A percentile compares a stretch with the other conserved stretches of the same genome.
phyloP scores from a whole-genome alignment of 1,140 invertebrate genomes.

The Trissolcus basalis region DNA sequence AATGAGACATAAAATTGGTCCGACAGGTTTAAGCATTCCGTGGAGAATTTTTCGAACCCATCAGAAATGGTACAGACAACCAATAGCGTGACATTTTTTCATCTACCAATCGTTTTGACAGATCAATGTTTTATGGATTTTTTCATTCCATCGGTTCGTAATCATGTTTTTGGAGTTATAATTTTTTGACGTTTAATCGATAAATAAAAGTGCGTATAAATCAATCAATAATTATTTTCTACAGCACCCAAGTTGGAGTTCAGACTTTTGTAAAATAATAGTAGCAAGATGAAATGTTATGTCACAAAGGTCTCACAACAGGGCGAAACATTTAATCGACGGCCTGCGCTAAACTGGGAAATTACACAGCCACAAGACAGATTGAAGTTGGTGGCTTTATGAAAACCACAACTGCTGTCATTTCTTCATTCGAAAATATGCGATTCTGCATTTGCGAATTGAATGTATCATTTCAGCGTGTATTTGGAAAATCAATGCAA shows the following conservation, averaged over 20 bases:
- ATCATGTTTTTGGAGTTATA: neutral
- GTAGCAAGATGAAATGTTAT: no score
- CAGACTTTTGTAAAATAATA: no score
- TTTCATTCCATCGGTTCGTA: neutral
- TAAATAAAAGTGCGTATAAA: neutral
- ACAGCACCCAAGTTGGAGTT: no score
- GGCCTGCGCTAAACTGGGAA: constrained; percentile 32
- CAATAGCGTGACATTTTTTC: neutral
- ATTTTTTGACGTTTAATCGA: no score
- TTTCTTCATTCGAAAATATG: constrained; percentile 41
- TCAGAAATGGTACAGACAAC: neutral
- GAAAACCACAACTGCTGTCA: constrained; percentile 38
- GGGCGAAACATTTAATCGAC: constrained; percentile 28
- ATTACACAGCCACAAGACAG: constrained; percentile 47
- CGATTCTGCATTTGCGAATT: constrained; percentile 18
- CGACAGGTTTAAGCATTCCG: no score
- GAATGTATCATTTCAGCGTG: constrained; percentile 14
- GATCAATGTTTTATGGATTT: neutral
- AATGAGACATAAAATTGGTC: no score
- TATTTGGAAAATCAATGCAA: neutral
- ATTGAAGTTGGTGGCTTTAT: constrained; percentile 46
- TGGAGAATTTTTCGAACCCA: neutral
- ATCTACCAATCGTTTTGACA: neutral
- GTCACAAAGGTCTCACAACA: neutral
- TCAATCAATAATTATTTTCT: no score